Evolutionary conservation across 1,140 invertebrate species (phyloP), one percentile per base, ranked within the genome.

Genomic region (Phymorhynchus buccinoides): DNA sequence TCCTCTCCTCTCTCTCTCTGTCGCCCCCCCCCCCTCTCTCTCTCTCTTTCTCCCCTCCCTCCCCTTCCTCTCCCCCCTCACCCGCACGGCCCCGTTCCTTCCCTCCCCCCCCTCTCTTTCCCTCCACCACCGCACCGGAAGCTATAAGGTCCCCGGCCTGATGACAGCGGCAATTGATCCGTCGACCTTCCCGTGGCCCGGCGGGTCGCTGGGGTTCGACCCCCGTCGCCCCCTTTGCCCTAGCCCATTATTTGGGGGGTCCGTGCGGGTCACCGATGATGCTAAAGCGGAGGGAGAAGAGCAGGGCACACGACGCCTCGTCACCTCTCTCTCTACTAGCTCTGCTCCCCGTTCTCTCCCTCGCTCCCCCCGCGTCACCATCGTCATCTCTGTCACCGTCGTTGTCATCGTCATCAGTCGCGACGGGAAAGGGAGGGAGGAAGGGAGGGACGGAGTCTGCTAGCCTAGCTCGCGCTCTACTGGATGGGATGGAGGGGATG

Each of bases 91-190:
- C 56, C 56, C 22, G 22, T 22, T 27, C 56, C 56, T 62, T 27
- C 22, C 56, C 22, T 62, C 56, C 56, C n/a, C 56, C 22, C 56
- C 22, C 56, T n/a, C n/a, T n/a, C n/a, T n/a, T 66, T n/a, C 27
- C 27, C 62, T n/a, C 27, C 62, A 6, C 62, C 27, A 9, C 62
- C 4, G n/a, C 37, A 75, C 73, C 73, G 73, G 73, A 75, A 75
- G 30, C 73, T 75, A 37, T 75, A 75, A 16, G 7, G 73, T 62
- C 73, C 73, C 37, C 9, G 73, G n/a, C n/a, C 22, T 75, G 73
- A 37, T 75, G 73, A 75, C 73, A 75, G 73, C 73, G 37, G 6
- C 73, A 75, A 75, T 75, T 75, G 73, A 75, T 75, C 73, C 37
- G 37, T 7, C 73, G 73, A 75, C 73, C 73, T 75, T 75, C 73